These are phyloP conservation scores for Pampus argenteus DNA, from an alignment of 2,797 vertebrate species.

Conservation along the genomic window DNA sequence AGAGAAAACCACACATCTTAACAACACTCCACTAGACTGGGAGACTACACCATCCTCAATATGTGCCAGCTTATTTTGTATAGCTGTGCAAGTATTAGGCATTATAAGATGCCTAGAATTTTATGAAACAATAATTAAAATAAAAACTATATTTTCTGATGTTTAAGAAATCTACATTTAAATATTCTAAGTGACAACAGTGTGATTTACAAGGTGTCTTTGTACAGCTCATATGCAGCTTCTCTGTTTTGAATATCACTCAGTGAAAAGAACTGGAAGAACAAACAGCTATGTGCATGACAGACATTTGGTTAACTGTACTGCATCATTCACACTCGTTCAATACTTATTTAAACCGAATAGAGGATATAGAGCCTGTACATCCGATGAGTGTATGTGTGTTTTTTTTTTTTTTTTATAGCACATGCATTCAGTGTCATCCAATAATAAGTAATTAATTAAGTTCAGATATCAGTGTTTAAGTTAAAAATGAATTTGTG, in stretches of 20 bases:
- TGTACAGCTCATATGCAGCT: constrained; percentile 2
- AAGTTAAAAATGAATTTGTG: not conserved
- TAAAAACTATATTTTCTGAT: not conserved
- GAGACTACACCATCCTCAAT: constrained; percentile 17
- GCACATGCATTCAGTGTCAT: not conserved
- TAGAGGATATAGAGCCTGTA: constrained; percentile 19
- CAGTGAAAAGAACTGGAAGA: constrained; percentile 30
- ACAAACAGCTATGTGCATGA: constrained; percentile 15
- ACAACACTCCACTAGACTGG: constrained; percentile 15
- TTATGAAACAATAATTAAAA: not conserved
- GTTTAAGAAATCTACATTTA: not conserved
- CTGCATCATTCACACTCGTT: constrained; percentile 33
- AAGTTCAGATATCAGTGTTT: constrained; percentile 9
- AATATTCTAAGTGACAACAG: constrained; percentile 1
- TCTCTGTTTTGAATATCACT: constrained; percentile 20
- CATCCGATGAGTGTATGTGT: constrained; percentile 24
- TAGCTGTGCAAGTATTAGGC: constrained; percentile 5
- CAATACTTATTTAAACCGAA: constrained; percentile 15
- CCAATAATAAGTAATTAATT: not conserved
- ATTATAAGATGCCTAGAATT: not conserved
- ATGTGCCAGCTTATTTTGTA: constrained; percentile 1
- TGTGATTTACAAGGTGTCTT: not conserved
- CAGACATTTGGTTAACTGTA: constrained; percentile 47
- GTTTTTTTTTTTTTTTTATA: too few relatives aligned
- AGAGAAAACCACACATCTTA: constrained; percentile 49